These are phyloP conservation scores for Acleris holmiana DNA, from an alignment of 2,888 invertebrate species.

Conservation along the genomic window DNA sequence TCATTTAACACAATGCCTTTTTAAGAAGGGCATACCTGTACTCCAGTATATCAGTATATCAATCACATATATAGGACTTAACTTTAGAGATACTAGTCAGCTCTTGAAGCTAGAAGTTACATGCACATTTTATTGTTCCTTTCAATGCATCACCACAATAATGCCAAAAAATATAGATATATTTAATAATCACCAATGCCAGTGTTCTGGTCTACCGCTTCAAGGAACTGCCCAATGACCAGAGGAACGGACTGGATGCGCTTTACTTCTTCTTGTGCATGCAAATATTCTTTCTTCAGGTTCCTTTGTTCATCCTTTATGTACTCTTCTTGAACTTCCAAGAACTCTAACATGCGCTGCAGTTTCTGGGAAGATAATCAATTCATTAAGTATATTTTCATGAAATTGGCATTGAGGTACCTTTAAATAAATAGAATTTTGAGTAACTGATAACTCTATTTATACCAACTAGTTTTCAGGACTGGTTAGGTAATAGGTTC, in stretches of 20 bases:
- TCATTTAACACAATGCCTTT: too few species aligned
- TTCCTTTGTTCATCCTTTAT: conserved; percentile 99
- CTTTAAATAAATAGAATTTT: too few species aligned
- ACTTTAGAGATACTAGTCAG: too few species aligned
- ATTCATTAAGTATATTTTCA: neutral
- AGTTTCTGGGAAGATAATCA: conserved; percentile 87
- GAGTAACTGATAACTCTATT: too few species aligned
- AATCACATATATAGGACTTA: too few species aligned
- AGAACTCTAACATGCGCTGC: conserved; percentile 97
- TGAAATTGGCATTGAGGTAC: too few species aligned
- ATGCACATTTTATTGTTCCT: neutral
- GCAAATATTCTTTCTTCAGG: conserved; percentile 98
- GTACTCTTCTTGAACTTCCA: conserved; percentile 99
- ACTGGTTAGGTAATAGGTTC: too few species aligned
- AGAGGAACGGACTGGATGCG: conserved; percentile 99
- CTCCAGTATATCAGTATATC: too few species aligned
- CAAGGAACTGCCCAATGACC: conserved; percentile 99
- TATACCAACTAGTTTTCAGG: too few species aligned
- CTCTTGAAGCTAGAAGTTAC: too few species aligned
- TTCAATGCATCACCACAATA: neutral
- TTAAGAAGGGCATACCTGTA: too few species aligned
- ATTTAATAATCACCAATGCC: conserved; percentile 87
- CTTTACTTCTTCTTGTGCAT: conserved; percentile 99
- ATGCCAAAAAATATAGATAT: neutral
- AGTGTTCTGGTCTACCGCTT: conserved; percentile 99